Conservation (phyloP, 1,140 invertebrate genomes). For the Chlorops oryzae region DNA sequence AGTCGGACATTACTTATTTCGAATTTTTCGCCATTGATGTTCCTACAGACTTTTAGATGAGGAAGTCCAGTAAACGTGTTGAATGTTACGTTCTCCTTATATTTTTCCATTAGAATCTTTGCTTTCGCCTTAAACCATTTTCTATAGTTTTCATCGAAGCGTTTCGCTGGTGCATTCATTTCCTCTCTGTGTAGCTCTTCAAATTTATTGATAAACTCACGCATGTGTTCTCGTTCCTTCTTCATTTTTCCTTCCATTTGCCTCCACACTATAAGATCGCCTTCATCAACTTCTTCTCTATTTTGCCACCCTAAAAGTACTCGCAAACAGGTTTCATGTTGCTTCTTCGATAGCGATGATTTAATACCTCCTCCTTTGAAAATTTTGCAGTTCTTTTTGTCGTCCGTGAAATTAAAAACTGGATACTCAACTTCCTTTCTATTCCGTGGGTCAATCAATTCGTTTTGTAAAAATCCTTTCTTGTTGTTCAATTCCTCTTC, state of each 20-base stretch:
- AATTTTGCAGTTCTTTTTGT: too few relatives aligned
- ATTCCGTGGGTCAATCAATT: too few relatives aligned
- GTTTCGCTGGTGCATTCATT: constrained; percentile 7
- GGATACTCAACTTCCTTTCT: too few relatives aligned
- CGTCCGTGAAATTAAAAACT: too few relatives aligned
- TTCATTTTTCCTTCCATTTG: neutral
- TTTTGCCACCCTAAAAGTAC: constrained; percentile 1
- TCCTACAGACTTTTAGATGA: constrained; percentile 4
- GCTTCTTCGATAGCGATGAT: neutral
- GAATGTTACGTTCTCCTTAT: constrained; percentile 1
- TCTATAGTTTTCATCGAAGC: constrained; percentile 4
- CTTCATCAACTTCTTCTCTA: neutral
- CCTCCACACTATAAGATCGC: neutral
- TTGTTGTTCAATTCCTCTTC: neutral
- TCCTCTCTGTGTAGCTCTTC: neutral
- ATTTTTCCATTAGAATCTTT: neutral
- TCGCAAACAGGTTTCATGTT: constrained; percentile 4
- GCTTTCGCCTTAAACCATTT: constrained; percentile 3
- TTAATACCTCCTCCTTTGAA: neutral
- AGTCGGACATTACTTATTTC: constrained; percentile 4
- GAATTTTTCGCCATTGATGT: neutral
- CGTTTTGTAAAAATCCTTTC: too few relatives aligned
- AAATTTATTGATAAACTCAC: constrained; percentile 7
- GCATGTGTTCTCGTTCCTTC: constrained; percentile 1
- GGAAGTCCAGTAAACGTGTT: constrained; percentile 12